phyloP scores from a whole-genome alignment of 2,113 vertebrate species.

The Tupaia chinensis region DNA sequence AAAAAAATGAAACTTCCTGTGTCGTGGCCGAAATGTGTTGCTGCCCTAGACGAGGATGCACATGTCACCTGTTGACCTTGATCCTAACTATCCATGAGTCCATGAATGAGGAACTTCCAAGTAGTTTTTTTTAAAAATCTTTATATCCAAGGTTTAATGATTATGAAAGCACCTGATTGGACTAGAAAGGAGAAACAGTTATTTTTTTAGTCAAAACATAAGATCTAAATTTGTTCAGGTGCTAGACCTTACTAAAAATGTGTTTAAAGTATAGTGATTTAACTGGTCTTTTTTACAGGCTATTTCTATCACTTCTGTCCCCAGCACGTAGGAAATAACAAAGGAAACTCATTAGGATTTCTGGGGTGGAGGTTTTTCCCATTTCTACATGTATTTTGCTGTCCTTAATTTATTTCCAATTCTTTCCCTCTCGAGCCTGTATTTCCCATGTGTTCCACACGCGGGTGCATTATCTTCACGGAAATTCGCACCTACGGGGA shows the following conservation, averaged over 20 bases:
- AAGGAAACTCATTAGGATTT: conserved; percentile 35
- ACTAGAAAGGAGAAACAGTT: conserved; percentile 44
- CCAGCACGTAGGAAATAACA: conserved; percentile 4
- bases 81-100: conserved; percentile 42
- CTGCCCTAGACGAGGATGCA: conserved; percentile 52
- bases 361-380: conserved; percentile 16
- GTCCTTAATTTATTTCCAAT: not conserved
- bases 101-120: conserved; percentile 47
- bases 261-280: conserved; percentile 59
- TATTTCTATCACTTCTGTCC: conserved; percentile 30
- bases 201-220: conserved; percentile 10
- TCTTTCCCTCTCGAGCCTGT: not conserved
- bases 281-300: conserved; percentile 51
- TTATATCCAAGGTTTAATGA: conserved; percentile 12
- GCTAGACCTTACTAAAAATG: conserved; percentile 47
- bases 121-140: conserved; percentile 1
- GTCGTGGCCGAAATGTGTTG: conserved; percentile 55
- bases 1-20: conserved; percentile 70
- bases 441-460: conserved; percentile 1
- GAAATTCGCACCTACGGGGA: not conserved
- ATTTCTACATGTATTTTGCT: not conserved
- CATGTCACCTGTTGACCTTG: conserved; percentile 50
- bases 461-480: not conserved
- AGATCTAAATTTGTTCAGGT: conserved; percentile 58
- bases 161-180: conserved; percentile 47